Percentiles rank a stretch among this genome's conserved stretches.
Conservation (phyloP, 2,888 invertebrate species). For the Lysandra bellargus region DNA sequence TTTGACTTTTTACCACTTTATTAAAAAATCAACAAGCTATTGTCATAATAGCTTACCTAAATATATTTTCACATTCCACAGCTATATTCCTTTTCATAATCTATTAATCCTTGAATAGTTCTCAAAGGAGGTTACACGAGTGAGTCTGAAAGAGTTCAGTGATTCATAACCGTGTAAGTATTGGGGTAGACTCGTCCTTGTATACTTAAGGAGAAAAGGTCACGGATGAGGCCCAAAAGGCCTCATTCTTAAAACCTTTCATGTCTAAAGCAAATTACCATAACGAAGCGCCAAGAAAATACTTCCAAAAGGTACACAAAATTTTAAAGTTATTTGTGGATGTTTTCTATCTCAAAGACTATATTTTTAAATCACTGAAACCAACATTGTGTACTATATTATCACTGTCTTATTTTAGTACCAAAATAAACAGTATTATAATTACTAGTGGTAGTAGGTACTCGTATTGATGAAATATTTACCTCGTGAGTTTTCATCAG, state of each 20-base stretch:
- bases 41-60: too few species aligned
- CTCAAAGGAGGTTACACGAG: not conserved
- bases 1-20: too few species aligned
- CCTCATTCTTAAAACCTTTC: slow-evolving; percentile 37
- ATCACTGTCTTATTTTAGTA: too few species aligned
- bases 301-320: not conserved
- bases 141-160: slow-evolving; percentile 42
- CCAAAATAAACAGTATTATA: too few species aligned
- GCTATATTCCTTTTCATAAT: not conserved
- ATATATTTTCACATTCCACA: not conserved
- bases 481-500: not conserved
- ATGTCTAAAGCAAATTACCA: slow-evolving; percentile 29
- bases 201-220: slow-evolving; percentile 33
- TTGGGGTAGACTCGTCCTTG: slow-evolving; percentile 35
- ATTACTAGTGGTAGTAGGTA: too few species aligned
- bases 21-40: too few species aligned
- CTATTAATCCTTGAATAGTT: not conserved
- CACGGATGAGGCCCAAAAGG: slow-evolving; percentile 33
- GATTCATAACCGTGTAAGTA: slow-evolving; percentile 35
- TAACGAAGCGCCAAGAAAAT: not conserved
- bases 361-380: not conserved
- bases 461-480: not conserved
- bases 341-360: not conserved
- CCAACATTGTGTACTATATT: too few species aligned
- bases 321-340: not conserved